Conservation (phyloP, 1,140 invertebrate species). For the Drosophila eugracilis region DNA sequence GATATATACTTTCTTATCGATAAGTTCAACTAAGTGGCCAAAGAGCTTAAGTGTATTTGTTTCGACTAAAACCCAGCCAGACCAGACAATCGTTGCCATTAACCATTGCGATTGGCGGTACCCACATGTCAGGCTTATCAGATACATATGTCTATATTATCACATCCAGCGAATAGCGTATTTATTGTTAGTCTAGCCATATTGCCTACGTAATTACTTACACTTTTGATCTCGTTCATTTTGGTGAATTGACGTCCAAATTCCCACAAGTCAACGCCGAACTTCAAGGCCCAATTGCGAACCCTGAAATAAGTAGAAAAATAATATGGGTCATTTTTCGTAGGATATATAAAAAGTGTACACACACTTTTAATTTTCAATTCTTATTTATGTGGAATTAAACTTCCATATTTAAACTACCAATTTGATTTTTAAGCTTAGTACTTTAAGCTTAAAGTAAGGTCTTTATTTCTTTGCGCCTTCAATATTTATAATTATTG, state of each 20-base stretch:
- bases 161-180: background rate
- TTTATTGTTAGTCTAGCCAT: constrained; percentile 4
- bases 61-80: constrained; percentile 30
- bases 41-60: constrained; percentile 66
- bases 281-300: constrained; percentile 95
- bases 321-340: constrained; percentile 51
- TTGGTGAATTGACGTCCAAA: constrained; percentile 94
- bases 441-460: background rate
- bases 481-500: background rate
- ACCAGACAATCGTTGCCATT: constrained; percentile 51
- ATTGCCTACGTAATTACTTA: constrained; percentile 86
- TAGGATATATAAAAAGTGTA: background rate
- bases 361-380: no score
- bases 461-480: background rate
- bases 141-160: constrained; percentile 33
- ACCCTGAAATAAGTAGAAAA: constrained; percentile 91
- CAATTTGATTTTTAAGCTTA: no score
- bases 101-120: constrained; percentile 36
- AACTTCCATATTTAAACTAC: no score
- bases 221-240: constrained; percentile 93
- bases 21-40: constrained; percentile 51
- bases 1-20: constrained; percentile 68
- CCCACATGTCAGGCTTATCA: constrained; percentile 28
- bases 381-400: no score
- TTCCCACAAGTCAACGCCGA: constrained; percentile 95